Conservation (phyloP, 2,797 vertebrate genomes). For the Nannoperca obscura region DNA sequence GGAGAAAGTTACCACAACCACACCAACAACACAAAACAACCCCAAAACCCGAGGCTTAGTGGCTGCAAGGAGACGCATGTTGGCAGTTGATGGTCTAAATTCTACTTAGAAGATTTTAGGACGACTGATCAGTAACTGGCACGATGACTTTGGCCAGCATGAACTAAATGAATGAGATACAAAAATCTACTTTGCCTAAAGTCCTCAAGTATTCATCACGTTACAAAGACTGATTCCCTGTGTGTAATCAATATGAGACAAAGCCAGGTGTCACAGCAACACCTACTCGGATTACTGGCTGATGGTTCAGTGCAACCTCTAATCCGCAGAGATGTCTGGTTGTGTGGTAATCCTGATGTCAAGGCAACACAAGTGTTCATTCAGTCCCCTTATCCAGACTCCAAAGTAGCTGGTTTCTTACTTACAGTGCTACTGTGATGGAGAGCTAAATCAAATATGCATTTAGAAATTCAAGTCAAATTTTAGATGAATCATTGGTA, state of each 20-base stretch:
- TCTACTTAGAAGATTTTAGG: background rate
- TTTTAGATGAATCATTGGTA: background rate
- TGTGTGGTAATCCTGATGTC: slow-evolving; percentile 16
- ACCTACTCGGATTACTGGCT: background rate
- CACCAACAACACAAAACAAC: background rate
- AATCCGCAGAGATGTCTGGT: slow-evolving; percentile 31
- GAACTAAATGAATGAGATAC: background rate
- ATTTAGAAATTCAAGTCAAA: background rate
- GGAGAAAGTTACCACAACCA: background rate
- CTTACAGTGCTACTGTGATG: background rate
- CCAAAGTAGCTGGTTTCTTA: background rate
- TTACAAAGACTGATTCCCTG: background rate
- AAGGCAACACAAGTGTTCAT: slow-evolving; percentile 14
- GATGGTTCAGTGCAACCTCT: slow-evolving; percentile 12
- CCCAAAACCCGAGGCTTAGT: background rate
- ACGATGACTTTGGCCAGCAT: background rate
- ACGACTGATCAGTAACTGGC: background rate
- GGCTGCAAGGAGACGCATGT: background rate
- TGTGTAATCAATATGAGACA: slow-evolving; percentile 4
- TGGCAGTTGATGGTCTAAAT: background rate
- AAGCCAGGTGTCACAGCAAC: background rate
- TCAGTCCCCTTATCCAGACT: background rate
- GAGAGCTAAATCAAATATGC: background rate
- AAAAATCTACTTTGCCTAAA: background rate
- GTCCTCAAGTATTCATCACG: background rate